phyloP scores from a whole-genome alignment of 2,113 vertebrate species.

The Hyaena hyaena region DNA sequence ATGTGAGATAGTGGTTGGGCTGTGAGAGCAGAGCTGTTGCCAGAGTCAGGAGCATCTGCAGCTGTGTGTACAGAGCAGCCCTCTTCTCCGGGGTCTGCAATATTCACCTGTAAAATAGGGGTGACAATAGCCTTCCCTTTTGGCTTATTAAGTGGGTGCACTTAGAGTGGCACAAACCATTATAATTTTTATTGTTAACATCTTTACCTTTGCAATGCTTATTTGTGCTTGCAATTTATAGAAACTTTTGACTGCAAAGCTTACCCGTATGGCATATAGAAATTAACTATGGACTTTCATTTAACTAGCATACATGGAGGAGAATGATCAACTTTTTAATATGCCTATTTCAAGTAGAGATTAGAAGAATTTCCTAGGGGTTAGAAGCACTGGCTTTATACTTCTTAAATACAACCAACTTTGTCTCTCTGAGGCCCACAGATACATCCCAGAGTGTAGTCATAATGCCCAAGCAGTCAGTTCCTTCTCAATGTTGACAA shows the following conservation, averaged over 20 bases:
- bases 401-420: not conserved
- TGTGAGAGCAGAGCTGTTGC: not conserved
- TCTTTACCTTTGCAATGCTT: not conserved
- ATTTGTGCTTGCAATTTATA: not conserved
- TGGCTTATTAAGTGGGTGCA: not conserved
- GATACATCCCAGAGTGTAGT: not conserved
- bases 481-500: not conserved
- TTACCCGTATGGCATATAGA: not conserved
- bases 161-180: not conserved
- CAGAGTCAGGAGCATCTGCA: too few relatives aligned
- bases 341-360: not conserved
- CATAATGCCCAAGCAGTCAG: not conserved
- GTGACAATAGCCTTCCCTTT: not conserved
- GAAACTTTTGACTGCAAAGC: not conserved
- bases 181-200: not conserved
- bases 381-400: not conserved
- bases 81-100: too few relatives aligned
- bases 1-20: not conserved
- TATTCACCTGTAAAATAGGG: too few relatives aligned
- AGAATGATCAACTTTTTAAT: not conserved
- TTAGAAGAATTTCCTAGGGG: not conserved
- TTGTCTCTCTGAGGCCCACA: not conserved
- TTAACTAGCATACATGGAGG: not conserved
- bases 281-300: not conserved
- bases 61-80: too few relatives aligned